Percentiles rank a stretch among this genome's conserved stretches.
Conservation (phyloP, 1,140 invertebrate species). For the Sycophila sp. region DNA sequence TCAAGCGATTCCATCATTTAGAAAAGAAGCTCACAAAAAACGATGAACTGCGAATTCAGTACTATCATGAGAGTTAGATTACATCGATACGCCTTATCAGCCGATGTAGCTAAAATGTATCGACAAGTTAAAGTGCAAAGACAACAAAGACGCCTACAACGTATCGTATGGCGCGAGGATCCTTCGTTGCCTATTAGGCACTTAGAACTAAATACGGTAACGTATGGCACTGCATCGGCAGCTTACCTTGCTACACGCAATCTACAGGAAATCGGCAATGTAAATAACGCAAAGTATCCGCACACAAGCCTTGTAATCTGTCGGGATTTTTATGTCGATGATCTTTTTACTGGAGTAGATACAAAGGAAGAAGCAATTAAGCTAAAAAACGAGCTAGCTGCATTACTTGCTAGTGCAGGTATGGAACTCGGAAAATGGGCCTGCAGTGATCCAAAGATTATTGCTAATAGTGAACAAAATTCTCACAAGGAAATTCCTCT, state of each 20-base stretch:
- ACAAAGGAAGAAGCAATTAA: slow-evolving; percentile 48
- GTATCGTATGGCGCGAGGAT: slow-evolving; percentile 30
- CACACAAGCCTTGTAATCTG: slow-evolving; percentile 42
- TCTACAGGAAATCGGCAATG: slow-evolving; percentile 50
- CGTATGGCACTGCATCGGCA: slow-evolving; percentile 31
- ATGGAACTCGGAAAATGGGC: slow-evolving; percentile 58
- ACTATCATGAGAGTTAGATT: not conserved
- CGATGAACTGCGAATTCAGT: slow-evolving; percentile 37
- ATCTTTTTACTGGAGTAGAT: slow-evolving; percentile 56
- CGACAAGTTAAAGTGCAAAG: slow-evolving; percentile 26
- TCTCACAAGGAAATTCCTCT: not conserved
- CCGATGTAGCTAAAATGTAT: slow-evolving; percentile 25
- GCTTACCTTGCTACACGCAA: slow-evolving; percentile 55
- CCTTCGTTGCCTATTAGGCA: not conserved
- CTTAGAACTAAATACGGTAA: slow-evolving; percentile 32
- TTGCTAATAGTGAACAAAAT: not conserved
- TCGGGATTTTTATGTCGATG: slow-evolving; percentile 61
- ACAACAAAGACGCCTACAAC: not conserved
- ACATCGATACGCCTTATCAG: not conserved
- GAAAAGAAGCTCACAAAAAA: slow-evolving; percentile 38
- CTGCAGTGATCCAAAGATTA: slow-evolving; percentile 47
- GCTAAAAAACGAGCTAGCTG: slow-evolving; percentile 40
- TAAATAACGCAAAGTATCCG: slow-evolving; percentile 43
- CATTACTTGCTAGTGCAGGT: slow-evolving; percentile 43
- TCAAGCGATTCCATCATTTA: slow-evolving; percentile 33